Conservation (phyloP, 2,888 invertebrate genomes). For the Drosophila antonietae region DNA sequence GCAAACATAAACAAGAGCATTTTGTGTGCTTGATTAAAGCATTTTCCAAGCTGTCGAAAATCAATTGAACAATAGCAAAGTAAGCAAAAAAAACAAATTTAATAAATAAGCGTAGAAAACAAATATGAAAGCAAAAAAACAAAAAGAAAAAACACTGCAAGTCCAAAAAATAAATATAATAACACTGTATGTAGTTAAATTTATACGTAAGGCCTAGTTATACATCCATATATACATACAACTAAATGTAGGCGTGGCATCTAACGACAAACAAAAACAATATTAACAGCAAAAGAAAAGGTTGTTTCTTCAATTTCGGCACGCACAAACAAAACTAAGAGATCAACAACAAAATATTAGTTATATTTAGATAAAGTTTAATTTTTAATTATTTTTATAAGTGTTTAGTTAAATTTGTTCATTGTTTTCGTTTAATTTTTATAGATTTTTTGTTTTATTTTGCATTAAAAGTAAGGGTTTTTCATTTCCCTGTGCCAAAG, state of each 20-base stretch:
- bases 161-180: constrained; percentile 71
- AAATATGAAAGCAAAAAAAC: constrained; percentile 12
- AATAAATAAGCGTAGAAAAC: constrained; percentile 30
- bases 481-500: constrained; percentile 47
- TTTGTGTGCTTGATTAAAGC: constrained; percentile 44
- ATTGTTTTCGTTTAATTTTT: constrained; percentile 63
- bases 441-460: constrained; percentile 12
- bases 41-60: constrained; percentile 48
- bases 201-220: constrained; percentile 64
- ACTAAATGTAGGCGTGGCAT: constrained; percentile 51
- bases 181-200: constrained; percentile 73
- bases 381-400: constrained; percentile 36
- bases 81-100: constrained; percentile 40
- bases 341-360: constrained; percentile 10
- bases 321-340: constrained; percentile 43
- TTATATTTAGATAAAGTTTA: constrained; percentile 20
- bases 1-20: constrained; percentile 35
- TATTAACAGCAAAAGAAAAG: constrained; percentile 30
- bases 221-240: constrained; percentile 39
- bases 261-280: neutral
- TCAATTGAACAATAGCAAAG: constrained; percentile 48
- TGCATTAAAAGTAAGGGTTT: constrained; percentile 33
- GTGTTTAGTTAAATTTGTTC: constrained; percentile 66
- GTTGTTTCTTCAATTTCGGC: constrained; percentile 52
- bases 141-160: constrained; percentile 51